Conservation (phyloP, 2,113 vertebrate species). For the Abramis brama region DNA sequence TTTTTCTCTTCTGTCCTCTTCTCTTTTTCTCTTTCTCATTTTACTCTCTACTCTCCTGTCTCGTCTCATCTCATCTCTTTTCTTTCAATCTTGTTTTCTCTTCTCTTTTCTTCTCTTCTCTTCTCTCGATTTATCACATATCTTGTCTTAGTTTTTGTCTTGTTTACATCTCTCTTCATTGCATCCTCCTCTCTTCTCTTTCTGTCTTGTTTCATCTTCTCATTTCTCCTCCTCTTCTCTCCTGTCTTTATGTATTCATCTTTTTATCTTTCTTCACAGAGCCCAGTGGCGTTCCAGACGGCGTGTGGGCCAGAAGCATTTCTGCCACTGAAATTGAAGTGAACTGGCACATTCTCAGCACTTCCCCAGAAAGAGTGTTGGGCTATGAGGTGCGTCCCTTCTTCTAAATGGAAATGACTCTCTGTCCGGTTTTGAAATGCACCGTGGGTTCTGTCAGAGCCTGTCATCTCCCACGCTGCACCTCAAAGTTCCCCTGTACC, state of each 20-base stretch:
- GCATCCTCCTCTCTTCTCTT: no score
- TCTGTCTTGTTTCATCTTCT: neutral
- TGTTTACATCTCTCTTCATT: no score
- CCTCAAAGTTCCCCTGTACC: conserved; percentile 55
- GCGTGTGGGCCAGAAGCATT: conserved; percentile 84
- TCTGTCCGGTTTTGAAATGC: conserved; percentile 46
- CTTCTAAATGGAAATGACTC: conserved; percentile 70
- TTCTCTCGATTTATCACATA: neutral
- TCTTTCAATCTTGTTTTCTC: neutral
- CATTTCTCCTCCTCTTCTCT: neutral
- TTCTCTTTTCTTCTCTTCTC: neutral
- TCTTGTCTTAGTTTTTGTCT: no score
- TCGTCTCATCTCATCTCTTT: neutral
- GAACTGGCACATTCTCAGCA: conserved; percentile 83
- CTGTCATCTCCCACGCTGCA: conserved; percentile 65
- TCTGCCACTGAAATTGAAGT: conserved; percentile 90
- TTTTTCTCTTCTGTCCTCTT: neutral
- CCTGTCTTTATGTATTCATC: neutral
- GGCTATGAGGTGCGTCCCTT: conserved; percentile 89
- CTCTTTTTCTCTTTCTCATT: neutral
- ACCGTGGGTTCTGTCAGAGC: conserved; percentile 56
- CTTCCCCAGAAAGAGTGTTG: conserved; percentile 86
- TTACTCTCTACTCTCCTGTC: no score
- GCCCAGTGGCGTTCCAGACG: conserved; percentile 82
- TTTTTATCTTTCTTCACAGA: conserved; percentile 78